Base-by-base conservation (phyloP, 2,797 vertebrate species). In the Silurus lanzhouensis region DNA sequence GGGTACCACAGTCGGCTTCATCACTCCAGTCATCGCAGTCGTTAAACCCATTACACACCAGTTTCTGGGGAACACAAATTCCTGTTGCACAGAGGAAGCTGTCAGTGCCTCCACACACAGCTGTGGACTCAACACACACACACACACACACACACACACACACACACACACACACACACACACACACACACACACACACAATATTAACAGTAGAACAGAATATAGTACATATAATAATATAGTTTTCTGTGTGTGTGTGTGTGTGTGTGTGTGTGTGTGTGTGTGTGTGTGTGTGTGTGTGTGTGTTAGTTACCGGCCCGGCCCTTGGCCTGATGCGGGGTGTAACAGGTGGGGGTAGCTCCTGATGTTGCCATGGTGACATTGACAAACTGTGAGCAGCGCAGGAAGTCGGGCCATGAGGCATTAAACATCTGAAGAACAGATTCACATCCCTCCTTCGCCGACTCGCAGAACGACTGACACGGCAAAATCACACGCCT, bases 11-110 rank as follows among this genome's bases (percentile, higher is more conserved):
- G 77, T 95, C 94, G 0, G 94, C 88, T 85, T 99, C 97, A 10
- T 99, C 98, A 3, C 97, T 99, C 98, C 98, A 99, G 83, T 99
- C 98, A 19, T 95, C 95, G 19, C 98, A 99, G 94, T 99, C 98
- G 0, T 99, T 99, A 94, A 96, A 97, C 58, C 97, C 96, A 0
- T 99, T 99, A 83, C 98, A 99, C 76, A 95, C 95, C 78, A 99
- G 93, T 84, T 96, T 98, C 90, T 93, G 93, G 2, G 96, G 94
- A 85, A 99, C 88, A 60, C 98, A 99, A 85, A 97, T 90, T 31
- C 97, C 97, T 0, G 94, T 97, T 70, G 94, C 89, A 78, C 98
- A 99, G 89, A 96, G 93, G 84, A 98, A 99, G 91, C 91, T 94
- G 83, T 97, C 95, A 1, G 93, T 92, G 64, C 95, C 95, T 5